phyloP scores from a whole-genome alignment of 2,113 vertebrate species.

The Dipodomys spectabilis region DNA sequence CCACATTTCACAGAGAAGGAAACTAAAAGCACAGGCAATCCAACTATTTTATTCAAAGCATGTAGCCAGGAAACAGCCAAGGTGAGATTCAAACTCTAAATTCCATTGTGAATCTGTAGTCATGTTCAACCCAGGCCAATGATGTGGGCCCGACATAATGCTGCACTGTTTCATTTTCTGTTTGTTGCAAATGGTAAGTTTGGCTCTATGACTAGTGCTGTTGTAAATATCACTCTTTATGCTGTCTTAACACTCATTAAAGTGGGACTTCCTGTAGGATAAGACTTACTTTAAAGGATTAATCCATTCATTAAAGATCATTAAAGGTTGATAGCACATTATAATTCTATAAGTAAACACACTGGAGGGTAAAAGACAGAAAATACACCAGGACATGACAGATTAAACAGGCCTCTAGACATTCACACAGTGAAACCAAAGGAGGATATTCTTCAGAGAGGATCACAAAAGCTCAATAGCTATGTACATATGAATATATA shows the following conservation, averaged over 20 bases:
- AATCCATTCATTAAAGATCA: background rate
- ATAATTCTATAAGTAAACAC: too few species aligned
- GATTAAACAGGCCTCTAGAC: too few species aligned
- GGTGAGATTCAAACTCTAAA: background rate
- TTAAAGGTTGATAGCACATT: background rate
- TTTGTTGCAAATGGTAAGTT: background rate
- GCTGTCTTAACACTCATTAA: too few species aligned
- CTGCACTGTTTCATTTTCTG: background rate
- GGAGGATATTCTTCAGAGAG: too few species aligned
- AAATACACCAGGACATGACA: too few species aligned
- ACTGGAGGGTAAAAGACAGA: too few species aligned
- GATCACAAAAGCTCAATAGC: too few species aligned
- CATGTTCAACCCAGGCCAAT: background rate
- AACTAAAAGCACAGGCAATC: conserved; percentile 2
- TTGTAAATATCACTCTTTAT: too few species aligned
- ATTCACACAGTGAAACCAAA: too few species aligned
- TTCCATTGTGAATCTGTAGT: background rate
- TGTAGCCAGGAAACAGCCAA: background rate
- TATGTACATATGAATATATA: too few species aligned
- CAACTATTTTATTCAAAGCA: background rate
- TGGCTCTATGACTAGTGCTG: too few species aligned
- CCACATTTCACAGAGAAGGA: background rate
- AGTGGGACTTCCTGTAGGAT: background rate
- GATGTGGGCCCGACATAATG: background rate
- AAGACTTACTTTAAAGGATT: background rate